Evolutionary conservation across 2,888 invertebrate genomes (phyloP).

Genomic region (Mythimna pallens): DNA sequence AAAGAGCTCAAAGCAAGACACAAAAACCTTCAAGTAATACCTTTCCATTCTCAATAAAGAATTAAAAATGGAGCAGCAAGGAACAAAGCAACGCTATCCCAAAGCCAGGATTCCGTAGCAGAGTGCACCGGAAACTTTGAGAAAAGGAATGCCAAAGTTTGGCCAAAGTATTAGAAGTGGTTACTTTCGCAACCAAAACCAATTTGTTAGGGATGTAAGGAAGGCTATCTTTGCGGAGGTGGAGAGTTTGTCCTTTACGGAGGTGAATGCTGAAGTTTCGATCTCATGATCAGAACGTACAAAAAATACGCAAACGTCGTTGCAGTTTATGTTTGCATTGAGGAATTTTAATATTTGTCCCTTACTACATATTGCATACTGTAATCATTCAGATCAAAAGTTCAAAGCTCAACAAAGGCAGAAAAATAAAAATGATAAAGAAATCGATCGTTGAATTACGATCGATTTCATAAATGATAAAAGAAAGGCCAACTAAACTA

Average conservation of each 20-base stretch:
- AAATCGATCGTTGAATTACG: no score
- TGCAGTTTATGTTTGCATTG: no score
- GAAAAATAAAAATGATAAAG: no score
- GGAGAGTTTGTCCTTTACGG: neutral
- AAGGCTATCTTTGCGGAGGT: neutral
- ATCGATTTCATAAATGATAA: no score
- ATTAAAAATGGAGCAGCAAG: conserved; percentile 40
- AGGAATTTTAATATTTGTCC: no score
- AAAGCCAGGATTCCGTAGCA: conserved; percentile 55
- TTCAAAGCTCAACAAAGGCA: no score
- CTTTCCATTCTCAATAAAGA: conserved; percentile 44
- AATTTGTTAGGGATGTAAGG: neutral
- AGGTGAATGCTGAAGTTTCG: no score
- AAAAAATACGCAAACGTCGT: no score
- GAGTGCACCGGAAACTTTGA: conserved; percentile 60
- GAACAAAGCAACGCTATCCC: conserved; percentile 51
- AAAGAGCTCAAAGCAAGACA: conserved; percentile 5
- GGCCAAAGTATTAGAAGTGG: conserved; percentile 53
- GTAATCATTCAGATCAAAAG: no score
- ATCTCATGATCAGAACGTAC: no score
- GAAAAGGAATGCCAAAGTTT: conserved; percentile 60
- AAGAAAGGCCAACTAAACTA: no score
- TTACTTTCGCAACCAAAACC: conserved; percentile 32
- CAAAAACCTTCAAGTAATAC: conserved; percentile 2
- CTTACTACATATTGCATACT: no score